Evolutionary conservation across 2,888 invertebrate genomes (phyloP), one percentile per base, ranked within the genome.

Genomic region (Phalera bucephala): DNA sequence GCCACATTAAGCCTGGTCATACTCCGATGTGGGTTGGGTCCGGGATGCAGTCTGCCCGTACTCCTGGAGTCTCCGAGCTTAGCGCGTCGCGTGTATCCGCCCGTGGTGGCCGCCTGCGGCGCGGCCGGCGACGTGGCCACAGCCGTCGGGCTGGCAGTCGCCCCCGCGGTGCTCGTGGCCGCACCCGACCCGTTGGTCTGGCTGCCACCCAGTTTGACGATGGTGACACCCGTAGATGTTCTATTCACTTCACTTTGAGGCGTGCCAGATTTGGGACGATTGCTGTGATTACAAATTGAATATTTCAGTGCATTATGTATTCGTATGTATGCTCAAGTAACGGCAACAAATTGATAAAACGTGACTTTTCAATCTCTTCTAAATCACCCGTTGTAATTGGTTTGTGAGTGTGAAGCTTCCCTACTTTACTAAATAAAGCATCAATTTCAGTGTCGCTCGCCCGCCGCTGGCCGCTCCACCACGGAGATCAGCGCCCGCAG

Each of bases 1-100:
- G 93, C 93, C 37, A 94, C 92, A 74, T 95, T 95, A 10, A 96
- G 91, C 26, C 95, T 83, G 0, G 95, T 95, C 93, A 95, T 95
- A 72, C 95, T 95, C 40, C 95, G 85, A 64, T 94, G 94, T 3
- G 94, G 93, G 62, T 93, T 93, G 6, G 93, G 92, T 9, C 93
- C 92, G 3, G 94, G 92, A 60, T 94, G 94, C 38, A 95, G 77
- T 8, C 95, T 83, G 1, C 95, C 94, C 0, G 95, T 95, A 66
- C 95, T 95, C 34, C 95, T 84, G 7, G 94, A 94, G 75, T 95
- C 95, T 0, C 94, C 94, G 19, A 94, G 76, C 80, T 94, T 94
- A 1, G 93, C 93, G 9, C 92, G 65, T 58, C 93, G 58, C 55
- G 92, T 87, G 60, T 94, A 94, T 1, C 91, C 85, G 2, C 53